phyloP scores from a whole-genome alignment of 2,113 vertebrate genomes.

The Tympanuchus pallidicinctus region DNA sequence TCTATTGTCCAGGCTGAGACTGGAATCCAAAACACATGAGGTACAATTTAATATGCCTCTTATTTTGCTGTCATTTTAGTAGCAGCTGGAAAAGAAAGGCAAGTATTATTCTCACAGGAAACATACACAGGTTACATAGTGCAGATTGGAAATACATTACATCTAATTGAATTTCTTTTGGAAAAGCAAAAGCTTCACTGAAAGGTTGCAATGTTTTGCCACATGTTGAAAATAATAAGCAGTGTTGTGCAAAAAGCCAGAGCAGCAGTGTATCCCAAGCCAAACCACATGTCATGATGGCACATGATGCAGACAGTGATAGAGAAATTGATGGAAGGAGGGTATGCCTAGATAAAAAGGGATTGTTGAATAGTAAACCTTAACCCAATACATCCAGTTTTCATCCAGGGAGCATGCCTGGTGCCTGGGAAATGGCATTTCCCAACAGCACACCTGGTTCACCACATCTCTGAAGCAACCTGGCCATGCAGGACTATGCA shows the following conservation, averaged over 20 bases:
- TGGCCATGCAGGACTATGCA: not conserved
- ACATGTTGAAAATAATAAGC: not conserved
- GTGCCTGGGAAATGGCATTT: not conserved
- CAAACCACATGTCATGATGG: not conserved
- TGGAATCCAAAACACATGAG: slow-evolving; percentile 28
- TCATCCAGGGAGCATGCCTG: not conserved
- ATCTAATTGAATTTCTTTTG: not conserved
- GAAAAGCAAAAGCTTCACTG: not conserved
- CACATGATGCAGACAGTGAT: not conserved
- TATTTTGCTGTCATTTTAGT: not conserved
- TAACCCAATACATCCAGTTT: not conserved
- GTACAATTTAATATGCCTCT: slow-evolving; percentile 16
- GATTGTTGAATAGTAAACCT: slow-evolving; percentile 32
- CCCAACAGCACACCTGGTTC: not conserved
- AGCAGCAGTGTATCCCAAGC: not conserved
- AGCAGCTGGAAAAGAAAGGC: not conserved
- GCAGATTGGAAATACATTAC: not conserved
- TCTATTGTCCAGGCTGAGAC: not conserved
- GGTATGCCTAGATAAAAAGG: not conserved
- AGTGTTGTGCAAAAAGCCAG: not conserved
- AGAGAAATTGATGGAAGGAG: not conserved
- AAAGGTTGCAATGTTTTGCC: not conserved
- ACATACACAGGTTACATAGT: not conserved
- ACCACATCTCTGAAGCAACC: not conserved
- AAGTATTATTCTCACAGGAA: not conserved